These are phyloP conservation scores for Pyrrhosoma nymphula DNA, from an alignment of 2,888 invertebrate species.

Conservation along the genomic window DNA sequence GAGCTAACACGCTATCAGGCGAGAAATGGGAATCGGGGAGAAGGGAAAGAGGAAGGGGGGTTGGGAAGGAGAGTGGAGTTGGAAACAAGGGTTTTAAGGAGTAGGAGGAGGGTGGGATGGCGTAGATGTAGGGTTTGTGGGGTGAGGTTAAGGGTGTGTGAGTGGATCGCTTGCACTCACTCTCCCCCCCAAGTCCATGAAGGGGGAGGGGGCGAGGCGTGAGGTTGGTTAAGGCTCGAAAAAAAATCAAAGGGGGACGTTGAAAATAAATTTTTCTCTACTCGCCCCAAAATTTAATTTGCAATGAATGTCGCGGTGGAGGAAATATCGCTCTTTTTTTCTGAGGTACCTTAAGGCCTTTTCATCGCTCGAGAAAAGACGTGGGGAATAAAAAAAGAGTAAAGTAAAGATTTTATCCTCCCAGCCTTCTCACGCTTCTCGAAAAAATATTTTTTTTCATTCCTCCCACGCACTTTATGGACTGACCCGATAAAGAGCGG, in stretches of 20 bases:
- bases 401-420: constrained; percentile 13
- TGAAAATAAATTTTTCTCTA: constrained; percentile 28
- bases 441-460: constrained; percentile 45
- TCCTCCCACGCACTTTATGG: constrained; percentile 22
- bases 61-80: not conserved
- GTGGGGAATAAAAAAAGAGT: not conserved
- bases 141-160: not conserved
- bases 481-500: constrained; percentile 58
- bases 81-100: not conserved
- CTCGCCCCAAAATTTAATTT: constrained; percentile 57
- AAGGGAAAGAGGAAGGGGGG: not conserved
- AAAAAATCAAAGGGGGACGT: constrained; percentile 10
- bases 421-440: not conserved
- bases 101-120: not conserved
- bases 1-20: constrained; percentile 66
- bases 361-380: constrained; percentile 29
- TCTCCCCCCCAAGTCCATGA: not conserved
- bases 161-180: not conserved
- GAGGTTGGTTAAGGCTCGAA: constrained; percentile 30
- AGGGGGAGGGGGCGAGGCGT: not conserved
- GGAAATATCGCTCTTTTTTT: constrained; percentile 58
- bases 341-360: constrained; percentile 65
- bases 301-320: constrained; percentile 64
- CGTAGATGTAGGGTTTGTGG: not conserved
- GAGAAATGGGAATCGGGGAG: constrained; percentile 25